phyloP scores from a whole-genome alignment of 2,113 vertebrate species.

The Burhinus bistriatus region DNA sequence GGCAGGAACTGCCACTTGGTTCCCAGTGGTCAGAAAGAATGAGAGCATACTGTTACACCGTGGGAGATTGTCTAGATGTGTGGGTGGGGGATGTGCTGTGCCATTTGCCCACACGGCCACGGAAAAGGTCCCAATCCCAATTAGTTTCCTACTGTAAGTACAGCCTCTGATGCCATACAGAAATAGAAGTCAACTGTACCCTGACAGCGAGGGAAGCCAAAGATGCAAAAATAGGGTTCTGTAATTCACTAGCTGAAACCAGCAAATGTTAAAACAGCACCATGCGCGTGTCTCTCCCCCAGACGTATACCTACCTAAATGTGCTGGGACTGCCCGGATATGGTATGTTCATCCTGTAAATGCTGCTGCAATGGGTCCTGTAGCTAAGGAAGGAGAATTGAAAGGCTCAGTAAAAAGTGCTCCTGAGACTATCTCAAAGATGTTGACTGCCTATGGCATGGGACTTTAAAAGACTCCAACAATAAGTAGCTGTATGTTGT shows the following conservation, averaged over 20 bases:
- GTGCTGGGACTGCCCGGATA: background rate
- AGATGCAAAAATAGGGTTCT: background rate
- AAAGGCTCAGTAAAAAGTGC: background rate
- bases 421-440: background rate
- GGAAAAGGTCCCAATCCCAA: background rate
- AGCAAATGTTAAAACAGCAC: background rate
- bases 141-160: background rate
- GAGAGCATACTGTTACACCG: background rate
- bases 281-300: background rate
- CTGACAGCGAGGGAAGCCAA: background rate
- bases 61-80: background rate
- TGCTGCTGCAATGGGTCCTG: background rate
- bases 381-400: background rate
- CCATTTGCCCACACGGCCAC: background rate
- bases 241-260: background rate
- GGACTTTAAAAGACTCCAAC: background rate
- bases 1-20: background rate
- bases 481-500: background rate
- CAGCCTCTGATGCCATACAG: background rate
- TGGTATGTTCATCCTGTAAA: background rate
- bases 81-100: background rate
- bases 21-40: rapidly evolving
- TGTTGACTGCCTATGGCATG: background rate
- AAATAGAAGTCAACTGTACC: background rate
- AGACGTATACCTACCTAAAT: background rate